Conservation (phyloP, 2,888 invertebrate species). For the Orchestes rusci region DNA sequence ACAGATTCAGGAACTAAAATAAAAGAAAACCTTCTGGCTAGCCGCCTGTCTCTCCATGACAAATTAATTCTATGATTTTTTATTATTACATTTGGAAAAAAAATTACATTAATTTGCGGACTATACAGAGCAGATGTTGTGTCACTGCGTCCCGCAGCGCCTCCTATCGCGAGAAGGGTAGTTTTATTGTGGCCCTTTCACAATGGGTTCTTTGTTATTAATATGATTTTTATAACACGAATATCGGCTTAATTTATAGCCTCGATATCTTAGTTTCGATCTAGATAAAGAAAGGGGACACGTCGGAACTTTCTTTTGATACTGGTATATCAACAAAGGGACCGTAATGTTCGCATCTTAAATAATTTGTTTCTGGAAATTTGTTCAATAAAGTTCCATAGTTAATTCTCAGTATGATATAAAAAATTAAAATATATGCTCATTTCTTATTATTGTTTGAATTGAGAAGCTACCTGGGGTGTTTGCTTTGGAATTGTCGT, state of each 20-base stretch:
- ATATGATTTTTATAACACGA: slow-evolving; percentile 37
- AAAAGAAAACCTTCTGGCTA: slow-evolving; percentile 9
- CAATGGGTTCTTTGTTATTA: slow-evolving; percentile 38
- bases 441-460: too few relatives aligned
- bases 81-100: slow-evolving; percentile 19
- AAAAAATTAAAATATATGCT: too few relatives aligned
- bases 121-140: slow-evolving; percentile 39
- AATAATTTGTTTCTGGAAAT: too few relatives aligned
- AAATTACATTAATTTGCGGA: slow-evolving; percentile 37
- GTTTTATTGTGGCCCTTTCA: slow-evolving; percentile 34
- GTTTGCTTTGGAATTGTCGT: too few relatives aligned
- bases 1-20: slow-evolving; percentile 4
- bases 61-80: slow-evolving; percentile 20
- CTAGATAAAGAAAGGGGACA: too few relatives aligned
- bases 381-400: too few relatives aligned
- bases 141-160: slow-evolving; percentile 38
- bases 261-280: slow-evolving; percentile 16
- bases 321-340: too few relatives aligned
- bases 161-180: slow-evolving; percentile 36
- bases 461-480: too few relatives aligned
- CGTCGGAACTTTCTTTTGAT: too few relatives aligned
- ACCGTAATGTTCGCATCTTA: too few relatives aligned
- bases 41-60: slow-evolving; percentile 20
- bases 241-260: slow-evolving; percentile 28
- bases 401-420: too few relatives aligned